phyloP scores from a whole-genome alignment of 2,797 vertebrate species.

The Glossophaga mutica region DNA sequence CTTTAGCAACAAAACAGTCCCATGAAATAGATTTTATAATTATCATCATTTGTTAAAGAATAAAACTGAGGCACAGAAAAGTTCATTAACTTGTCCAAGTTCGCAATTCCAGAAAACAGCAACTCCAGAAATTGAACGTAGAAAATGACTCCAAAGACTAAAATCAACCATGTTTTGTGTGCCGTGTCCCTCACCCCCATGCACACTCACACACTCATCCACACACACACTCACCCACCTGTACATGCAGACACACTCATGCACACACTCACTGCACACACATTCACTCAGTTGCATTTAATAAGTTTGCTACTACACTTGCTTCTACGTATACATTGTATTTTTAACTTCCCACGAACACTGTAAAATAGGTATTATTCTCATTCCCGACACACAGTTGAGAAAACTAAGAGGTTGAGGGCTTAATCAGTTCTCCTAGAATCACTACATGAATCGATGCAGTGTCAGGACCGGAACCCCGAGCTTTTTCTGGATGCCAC shows the following conservation, averaged over 20 bases:
- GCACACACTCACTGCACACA: neutral
- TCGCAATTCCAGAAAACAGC: neutral
- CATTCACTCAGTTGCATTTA: neutral
- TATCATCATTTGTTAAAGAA: slow-evolving; percentile 6
- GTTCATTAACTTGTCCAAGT: neutral
- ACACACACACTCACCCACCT: too few relatives aligned
- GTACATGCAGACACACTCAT: neutral
- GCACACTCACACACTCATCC: neutral
- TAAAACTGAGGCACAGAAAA: neutral
- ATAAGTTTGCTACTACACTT: neutral
- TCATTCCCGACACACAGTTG: neutral
- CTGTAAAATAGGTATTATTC: neutral
- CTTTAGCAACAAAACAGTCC: neutral
- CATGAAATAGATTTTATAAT: neutral
- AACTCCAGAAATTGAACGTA: neutral
- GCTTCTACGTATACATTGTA: neutral
- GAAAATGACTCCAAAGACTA: neutral
- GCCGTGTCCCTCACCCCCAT: fast-evolving
- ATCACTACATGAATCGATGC: neutral
- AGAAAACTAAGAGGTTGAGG: neutral
- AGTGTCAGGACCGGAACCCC: neutral
- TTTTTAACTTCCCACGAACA: neutral
- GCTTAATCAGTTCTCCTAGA: neutral
- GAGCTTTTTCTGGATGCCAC: neutral
- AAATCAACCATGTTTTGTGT: neutral